phyloP scores from a whole-genome alignment of 2,797 vertebrate genomes.

The Eulemur albifrons region DNA sequence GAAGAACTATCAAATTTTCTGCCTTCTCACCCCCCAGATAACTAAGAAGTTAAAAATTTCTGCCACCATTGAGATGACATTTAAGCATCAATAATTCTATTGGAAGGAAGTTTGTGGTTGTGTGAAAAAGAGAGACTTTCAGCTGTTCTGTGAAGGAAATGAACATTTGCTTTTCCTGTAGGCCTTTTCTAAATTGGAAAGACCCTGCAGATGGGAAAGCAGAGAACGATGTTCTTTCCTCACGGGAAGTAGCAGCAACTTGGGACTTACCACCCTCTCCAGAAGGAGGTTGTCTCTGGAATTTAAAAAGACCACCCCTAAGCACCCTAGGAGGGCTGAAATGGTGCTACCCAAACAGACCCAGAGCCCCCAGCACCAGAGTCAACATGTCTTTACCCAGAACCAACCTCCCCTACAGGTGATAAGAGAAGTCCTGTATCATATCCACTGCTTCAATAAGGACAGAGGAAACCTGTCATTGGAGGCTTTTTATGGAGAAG shows the following conservation, averaged over 20 bases:
- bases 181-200: constrained; percentile 22
- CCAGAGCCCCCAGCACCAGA: background rate
- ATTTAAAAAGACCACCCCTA: constrained; percentile 33
- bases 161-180: constrained; percentile 48
- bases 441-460: background rate
- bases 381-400: background rate
- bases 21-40: background rate
- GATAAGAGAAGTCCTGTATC: background rate
- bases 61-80: constrained; percentile 42
- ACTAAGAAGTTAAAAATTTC: constrained; percentile 2
- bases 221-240: constrained; percentile 39
- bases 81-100: constrained; percentile 46
- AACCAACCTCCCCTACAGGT: background rate
- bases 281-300: background rate
- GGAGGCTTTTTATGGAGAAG: constrained; percentile 11
- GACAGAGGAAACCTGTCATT: background rate
- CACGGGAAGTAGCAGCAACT: background rate
- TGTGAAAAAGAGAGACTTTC: background rate
- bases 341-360: constrained; percentile 20
- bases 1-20: constrained; percentile 49
- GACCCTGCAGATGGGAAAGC: background rate
- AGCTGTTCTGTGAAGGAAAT: background rate
- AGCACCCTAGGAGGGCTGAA: background rate
- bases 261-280: background rate
- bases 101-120: constrained; percentile 15